Conservation (phyloP, 64 coral and sea anemone species). For the Acropora yongei region DNA sequence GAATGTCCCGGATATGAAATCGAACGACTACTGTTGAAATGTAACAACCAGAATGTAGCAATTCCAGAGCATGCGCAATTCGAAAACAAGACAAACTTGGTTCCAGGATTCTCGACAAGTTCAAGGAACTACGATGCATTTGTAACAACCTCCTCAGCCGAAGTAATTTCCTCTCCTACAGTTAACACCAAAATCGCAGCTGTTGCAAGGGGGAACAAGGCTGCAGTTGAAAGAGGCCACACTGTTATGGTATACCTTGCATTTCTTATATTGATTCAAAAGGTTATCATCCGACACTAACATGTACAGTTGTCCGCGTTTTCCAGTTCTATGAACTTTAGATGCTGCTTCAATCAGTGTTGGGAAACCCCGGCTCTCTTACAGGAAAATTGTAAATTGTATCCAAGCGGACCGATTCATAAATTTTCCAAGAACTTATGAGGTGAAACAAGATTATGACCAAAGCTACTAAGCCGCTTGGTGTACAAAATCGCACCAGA, state of each 20-base stretch:
- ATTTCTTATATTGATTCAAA: neutral
- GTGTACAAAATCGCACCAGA: too few relatives aligned
- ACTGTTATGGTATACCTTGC: neutral
- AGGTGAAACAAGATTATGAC: too few relatives aligned
- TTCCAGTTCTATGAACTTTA: too few relatives aligned
- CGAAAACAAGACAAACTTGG: neutral
- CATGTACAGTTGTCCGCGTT: neutral
- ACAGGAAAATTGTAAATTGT: too few relatives aligned
- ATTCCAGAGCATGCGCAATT: neutral
- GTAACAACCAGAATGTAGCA: too few relatives aligned
- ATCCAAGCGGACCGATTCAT: too few relatives aligned
- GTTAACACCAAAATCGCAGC: neutral
- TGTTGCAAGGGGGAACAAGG: neutral
- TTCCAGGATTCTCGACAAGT: neutral
- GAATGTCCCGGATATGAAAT: conserved; percentile 17
- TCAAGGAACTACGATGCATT: neutral
- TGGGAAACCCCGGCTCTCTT: too few relatives aligned
- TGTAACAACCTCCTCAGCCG: neutral
- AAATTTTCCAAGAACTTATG: too few relatives aligned
- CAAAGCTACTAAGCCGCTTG: too few relatives aligned
- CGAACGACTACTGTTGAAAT: neutral
- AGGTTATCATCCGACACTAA: neutral
- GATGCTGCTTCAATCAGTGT: too few relatives aligned
- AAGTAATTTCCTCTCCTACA: neutral
- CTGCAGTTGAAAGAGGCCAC: neutral